A percentile compares a stretch with the other conserved stretches of the same genome.
These are phyloP conservation scores for Adineta ricciae DNA, from an alignment of 2,888 invertebrate species.

Conservation along the genomic window DNA sequence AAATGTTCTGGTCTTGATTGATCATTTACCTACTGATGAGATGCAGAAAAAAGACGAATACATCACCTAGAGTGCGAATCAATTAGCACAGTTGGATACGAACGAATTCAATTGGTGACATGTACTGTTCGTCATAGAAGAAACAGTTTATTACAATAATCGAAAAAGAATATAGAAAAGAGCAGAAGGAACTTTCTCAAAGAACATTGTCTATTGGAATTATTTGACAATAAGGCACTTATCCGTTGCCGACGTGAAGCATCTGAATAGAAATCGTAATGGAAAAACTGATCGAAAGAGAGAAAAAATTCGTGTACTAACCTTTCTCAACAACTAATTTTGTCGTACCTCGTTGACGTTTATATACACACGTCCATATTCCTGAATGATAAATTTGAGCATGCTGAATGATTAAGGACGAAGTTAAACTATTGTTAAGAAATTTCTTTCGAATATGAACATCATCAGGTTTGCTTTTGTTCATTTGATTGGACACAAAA, in stretches of 20 bases:
- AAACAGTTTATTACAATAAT: neutral
- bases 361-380: slow-evolving; percentile 9
- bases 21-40: neutral
- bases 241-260: neutral
- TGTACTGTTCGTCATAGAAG: neutral
- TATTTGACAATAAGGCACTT: neutral
- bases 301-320: neutral
- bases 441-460: neutral
- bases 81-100: neutral
- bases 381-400: neutral
- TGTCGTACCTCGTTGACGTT: neutral
- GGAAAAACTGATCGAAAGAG: neutral
- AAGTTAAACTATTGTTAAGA: neutral
- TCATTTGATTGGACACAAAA: neutral
- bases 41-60: neutral
- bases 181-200: neutral
- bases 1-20: neutral
- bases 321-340: slow-evolving; percentile 14
- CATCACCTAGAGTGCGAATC: neutral
- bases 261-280: neutral
- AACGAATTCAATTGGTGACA: neutral
- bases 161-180: neutral
- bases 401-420: neutral
- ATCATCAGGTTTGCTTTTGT: neutral
- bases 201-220: neutral